Evolutionary conservation across 2,797 vertebrate genomes (phyloP).

Genomic region (Arnoldichthys spilopterus): DNA sequence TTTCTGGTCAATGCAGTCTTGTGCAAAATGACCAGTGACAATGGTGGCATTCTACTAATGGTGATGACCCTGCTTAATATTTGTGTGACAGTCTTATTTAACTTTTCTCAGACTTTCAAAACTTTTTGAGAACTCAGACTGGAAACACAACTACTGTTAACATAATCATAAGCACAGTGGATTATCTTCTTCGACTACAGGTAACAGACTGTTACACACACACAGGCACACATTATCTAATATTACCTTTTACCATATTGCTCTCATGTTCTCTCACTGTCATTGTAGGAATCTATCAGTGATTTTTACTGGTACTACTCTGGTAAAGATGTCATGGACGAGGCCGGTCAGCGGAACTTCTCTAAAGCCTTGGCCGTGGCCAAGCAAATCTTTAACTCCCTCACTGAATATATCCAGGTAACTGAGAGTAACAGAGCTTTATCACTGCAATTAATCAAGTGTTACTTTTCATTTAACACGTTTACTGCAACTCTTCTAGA

Average conservation of each 20-base stretch:
- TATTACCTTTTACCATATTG: neutral
- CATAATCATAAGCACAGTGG: conserved; percentile 97
- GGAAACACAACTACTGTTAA: conserved; percentile 98
- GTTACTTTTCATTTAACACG: neutral
- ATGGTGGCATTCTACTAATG: neutral
- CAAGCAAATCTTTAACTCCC: conserved; percentile 99
- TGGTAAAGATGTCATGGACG: conserved; percentile 95
- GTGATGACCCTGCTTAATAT: neutral
- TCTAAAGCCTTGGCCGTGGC: conserved; percentile 95
- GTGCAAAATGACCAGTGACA: too few relatives aligned
- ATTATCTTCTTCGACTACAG: conserved; percentile 96
- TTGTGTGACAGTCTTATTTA: neutral
- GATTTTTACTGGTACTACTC: conserved; percentile 99
- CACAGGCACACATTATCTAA: neutral
- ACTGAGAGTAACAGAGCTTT: neutral
- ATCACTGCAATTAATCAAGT: neutral
- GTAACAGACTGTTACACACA: conserved; percentile 66
- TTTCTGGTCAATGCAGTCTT: too few relatives aligned
- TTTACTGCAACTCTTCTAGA: too few relatives aligned
- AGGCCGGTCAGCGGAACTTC: conserved; percentile 96
- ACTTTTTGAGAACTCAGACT: conserved; percentile 96
- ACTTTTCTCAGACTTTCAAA: conserved; percentile 90
- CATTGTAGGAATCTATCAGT: conserved; percentile 94
- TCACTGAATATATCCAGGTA: conserved; percentile 99
- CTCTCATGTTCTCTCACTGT: neutral